phyloP scores from a whole-genome alignment of 2,113 vertebrate species.

The Oceanodroma tethys region DNA sequence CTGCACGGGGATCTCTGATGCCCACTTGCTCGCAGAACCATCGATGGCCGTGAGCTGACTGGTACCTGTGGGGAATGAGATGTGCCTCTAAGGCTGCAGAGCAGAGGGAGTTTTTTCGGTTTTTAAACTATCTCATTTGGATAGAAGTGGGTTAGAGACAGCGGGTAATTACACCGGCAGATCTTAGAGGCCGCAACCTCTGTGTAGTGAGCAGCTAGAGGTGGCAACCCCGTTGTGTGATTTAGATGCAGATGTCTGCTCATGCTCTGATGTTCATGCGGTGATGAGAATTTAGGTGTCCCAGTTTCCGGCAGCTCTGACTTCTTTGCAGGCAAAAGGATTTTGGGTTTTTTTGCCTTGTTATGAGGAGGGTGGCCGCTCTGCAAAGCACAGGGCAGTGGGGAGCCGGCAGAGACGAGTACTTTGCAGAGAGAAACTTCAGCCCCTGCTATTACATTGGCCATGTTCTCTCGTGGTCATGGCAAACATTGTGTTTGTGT shows the following conservation, averaged over 20 bases:
- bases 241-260: slow-evolving; percentile 47
- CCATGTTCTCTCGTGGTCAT: not conserved
- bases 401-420: not conserved
- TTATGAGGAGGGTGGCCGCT: not conserved
- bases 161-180: not conserved
- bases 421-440: not conserved
- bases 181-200: slow-evolving; percentile 45
- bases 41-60: rapidly evolving
- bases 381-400: not conserved
- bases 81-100: not conserved
- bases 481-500: not conserved
- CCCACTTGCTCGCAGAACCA: not conserved
- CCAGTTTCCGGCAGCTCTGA: not conserved
- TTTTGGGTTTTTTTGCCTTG: not conserved
- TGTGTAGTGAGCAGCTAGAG: slow-evolving; percentile 39
- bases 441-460: not conserved
- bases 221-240: slow-evolving; percentile 30
- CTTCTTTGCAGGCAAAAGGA: slow-evolving; percentile 13
- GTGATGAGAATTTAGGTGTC: not conserved
- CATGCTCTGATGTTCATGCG: not conserved
- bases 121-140: not conserved
- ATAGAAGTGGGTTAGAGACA: slow-evolving; percentile 35
- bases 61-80: not conserved
- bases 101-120: not conserved
- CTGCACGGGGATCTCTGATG: not conserved